Evolutionary conservation across 2,797 vertebrate genomes (phyloP).

Genomic region (Rhinophrynus dorsalis): DNA sequence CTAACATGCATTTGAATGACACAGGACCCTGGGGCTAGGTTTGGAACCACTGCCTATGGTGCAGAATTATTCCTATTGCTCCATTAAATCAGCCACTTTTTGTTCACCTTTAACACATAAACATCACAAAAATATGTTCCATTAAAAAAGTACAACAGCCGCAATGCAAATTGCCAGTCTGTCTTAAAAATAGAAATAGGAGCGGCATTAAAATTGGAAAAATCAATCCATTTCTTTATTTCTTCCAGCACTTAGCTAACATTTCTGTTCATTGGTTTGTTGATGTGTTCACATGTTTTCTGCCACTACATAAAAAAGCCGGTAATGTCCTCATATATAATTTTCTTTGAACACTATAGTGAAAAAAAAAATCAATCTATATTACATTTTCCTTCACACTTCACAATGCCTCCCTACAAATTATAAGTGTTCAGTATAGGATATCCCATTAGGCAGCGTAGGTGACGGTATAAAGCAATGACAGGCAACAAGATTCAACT

Average conservation of each 20-base stretch:
- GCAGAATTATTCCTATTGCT: no score
- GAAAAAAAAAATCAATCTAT: slow-evolving; percentile 30
- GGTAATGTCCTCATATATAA: slow-evolving; percentile 7
- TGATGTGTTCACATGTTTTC: slow-evolving; percentile 38
- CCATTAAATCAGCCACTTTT: no score
- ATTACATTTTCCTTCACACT: slow-evolving; percentile 1
- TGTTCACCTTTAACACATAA: neutral
- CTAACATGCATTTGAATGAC: no score
- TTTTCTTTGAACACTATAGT: slow-evolving; percentile 12
- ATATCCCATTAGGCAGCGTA: no score
- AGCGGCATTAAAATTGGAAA: slow-evolving; percentile 23
- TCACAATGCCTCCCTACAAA: no score
- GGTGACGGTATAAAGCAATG: no score
- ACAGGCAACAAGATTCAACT: no score
- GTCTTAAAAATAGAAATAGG: slow-evolving; percentile 32
- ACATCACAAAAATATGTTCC: neutral
- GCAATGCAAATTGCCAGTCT: slow-evolving; percentile 27
- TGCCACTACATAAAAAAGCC: slow-evolving; percentile 1
- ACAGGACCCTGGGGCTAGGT: no score
- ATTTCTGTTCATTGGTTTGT: neutral
- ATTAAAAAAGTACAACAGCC: slow-evolving; percentile 11
- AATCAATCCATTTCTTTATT: slow-evolving; percentile 43
- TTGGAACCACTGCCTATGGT: no score
- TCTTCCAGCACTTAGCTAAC: neutral
- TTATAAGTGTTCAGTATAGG: no score